Evolutionary conservation across 2,113 vertebrate species (phyloP), one percentile per base, ranked within the genome.

Genomic region (Bos indicus): DNA sequence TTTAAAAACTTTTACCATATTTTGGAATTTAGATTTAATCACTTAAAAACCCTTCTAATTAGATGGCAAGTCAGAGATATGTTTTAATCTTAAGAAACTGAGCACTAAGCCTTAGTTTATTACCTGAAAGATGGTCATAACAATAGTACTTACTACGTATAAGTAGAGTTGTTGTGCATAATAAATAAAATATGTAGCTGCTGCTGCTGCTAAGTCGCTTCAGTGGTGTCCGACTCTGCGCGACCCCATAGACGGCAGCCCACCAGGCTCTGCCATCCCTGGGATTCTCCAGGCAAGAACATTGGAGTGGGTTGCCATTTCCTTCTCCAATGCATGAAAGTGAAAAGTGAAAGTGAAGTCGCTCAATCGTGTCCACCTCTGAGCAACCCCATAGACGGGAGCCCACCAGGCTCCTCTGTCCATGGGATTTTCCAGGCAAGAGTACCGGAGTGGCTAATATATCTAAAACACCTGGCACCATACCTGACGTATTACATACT

Each of bases 31-130:
- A 87, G 48, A 87, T 74, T 88, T 94, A 90, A 87, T 84, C 16
- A 93, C 9, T 74, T 91, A 86, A 93, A 81, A 2, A 62, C 0
- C 28, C 36, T 82, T 92, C 33, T 51, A 89, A 14, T 83, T 95
- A 94, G 28, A 40, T 59, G 21, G 46, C 15, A 95, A 59, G 25
- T 71, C 46, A 94, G 40, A 86, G 21, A 52, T 89, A 16, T n/a
- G 7, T 89, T 74, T 54, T 82, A 77, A 59, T 82, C 5, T 85
- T 78, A n/a, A 82, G 1, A 60, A 90, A 59, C 0, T 59, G 21
- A 95, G 56, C 17, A 89, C 36, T 94, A 64, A 57, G n/a, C 1
- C 46, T 91, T 71, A 85, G 30, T 60, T 93, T 93, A 91, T 25
- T 87, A 84, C 46, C 89, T 77, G 8, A 86, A 26, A 52, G 6